A percentile compares a stretch with the other conserved stretches of the same genome.
These are phyloP conservation scores for Marronus borbonicus DNA, from an alignment of 2,888 invertebrate species.

Conservation along the genomic window DNA sequence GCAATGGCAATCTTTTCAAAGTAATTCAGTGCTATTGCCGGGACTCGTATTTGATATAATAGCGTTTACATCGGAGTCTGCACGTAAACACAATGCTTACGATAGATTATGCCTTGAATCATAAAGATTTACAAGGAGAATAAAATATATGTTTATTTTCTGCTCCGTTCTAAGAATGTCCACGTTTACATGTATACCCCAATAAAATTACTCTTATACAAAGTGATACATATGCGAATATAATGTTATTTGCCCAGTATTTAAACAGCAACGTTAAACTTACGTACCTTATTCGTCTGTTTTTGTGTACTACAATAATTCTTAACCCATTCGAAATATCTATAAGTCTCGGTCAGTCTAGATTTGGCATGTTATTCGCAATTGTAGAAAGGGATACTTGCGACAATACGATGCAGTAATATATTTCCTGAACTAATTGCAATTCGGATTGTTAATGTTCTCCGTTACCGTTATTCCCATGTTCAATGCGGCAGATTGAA, in stretches of 20 bases:
- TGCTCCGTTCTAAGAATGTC: no score
- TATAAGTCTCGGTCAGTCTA: slow-evolving; percentile 4
- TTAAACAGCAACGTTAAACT: slow-evolving; percentile 3
- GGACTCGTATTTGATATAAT: no score
- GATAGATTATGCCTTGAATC: no score
- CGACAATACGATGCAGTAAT: slow-evolving; percentile 3
- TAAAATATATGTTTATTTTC: no score
- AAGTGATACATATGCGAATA: background rate
- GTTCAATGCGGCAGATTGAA: slow-evolving; percentile 7
- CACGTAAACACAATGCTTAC: no score
- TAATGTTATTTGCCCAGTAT: background rate
- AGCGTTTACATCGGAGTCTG: no score
- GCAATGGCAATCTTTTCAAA: no score
- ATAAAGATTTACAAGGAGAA: no score
- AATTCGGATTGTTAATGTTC: slow-evolving; percentile 33
- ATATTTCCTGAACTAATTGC: slow-evolving; percentile 28
- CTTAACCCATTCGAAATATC: slow-evolving; percentile 21
- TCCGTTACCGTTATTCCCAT: background rate
- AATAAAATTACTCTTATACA: no score
- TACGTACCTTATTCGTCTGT: background rate
- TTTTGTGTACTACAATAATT: background rate
- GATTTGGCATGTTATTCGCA: slow-evolving; percentile 16
- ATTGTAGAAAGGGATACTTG: background rate
- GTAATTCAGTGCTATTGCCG: no score
- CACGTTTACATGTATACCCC: no score